A percentile compares a stretch with the other conserved stretches of the same genome.
Evolutionary conservation across 2,888 invertebrate genomes (phyloP).

Genomic region (Taenaris catops): DNA sequence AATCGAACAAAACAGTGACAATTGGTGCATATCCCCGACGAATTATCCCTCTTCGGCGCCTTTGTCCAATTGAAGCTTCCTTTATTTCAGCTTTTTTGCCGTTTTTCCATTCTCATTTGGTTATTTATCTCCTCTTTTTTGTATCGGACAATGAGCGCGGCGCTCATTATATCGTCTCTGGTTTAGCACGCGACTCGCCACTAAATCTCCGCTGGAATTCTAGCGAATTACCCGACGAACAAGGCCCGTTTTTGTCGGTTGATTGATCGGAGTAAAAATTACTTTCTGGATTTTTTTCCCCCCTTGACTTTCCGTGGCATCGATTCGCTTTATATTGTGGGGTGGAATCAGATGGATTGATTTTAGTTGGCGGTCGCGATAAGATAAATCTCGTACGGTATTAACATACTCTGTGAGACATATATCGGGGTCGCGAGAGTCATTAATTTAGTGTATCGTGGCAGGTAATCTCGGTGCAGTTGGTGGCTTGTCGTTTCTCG

Average conservation of each 20-base stretch:
- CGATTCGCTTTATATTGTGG: conserved; percentile 36
- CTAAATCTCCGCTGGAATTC: conserved; percentile 76
- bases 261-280: conserved; percentile 77
- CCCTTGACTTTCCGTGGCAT: no score
- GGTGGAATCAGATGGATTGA: conserved; percentile 36
- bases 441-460: conserved; percentile 58
- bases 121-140: conserved; percentile 76
- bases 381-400: conserved; percentile 35
- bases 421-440: conserved; percentile 36
- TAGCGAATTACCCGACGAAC: conserved; percentile 72
- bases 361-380: conserved; percentile 33
- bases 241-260: conserved; percentile 63
- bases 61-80: conserved; percentile 74
- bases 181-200: conserved; percentile 64
- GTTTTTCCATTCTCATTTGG: conserved; percentile 78
- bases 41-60: conserved; percentile 76
- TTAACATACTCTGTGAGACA: conserved; percentile 39
- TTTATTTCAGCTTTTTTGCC: conserved; percentile 76
- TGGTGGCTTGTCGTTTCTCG: conserved; percentile 39
- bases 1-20: conserved; percentile 71
- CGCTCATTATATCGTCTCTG: conserved; percentile 69
- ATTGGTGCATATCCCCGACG: conserved; percentile 77
- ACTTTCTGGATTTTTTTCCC: conserved; percentile 57
- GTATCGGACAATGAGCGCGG: conserved; percentile 42
- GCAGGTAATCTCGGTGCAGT: conserved; percentile 44